phyloP scores from a whole-genome alignment of 2,888 invertebrate species.

The Sarcophaga caerulescens region DNA sequence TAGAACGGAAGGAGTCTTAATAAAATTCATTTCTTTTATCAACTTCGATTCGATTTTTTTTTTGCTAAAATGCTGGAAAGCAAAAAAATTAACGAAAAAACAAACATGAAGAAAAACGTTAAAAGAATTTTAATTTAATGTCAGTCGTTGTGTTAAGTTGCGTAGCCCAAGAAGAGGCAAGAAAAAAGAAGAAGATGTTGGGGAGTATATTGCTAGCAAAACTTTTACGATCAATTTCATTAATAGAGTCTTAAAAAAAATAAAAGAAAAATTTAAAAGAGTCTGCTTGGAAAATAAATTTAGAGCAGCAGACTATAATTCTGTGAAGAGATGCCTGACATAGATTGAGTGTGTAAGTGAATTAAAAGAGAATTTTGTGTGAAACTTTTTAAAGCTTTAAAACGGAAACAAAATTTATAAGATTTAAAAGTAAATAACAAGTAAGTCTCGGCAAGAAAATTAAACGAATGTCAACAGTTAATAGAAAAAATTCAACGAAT shows the following conservation, averaged over 20 bases:
- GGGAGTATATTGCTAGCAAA: constrained; percentile 1
- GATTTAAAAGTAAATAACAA: too few relatives aligned
- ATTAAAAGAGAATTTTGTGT: background rate
- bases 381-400: background rate
- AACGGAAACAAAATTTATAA: too few relatives aligned
- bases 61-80: background rate
- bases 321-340: background rate
- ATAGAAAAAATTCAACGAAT: too few relatives aligned
- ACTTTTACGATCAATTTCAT: constrained; percentile 61
- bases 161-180: background rate
- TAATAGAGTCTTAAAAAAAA: constrained; percentile 39
- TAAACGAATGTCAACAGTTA: too few relatives aligned
- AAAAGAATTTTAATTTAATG: constrained; percentile 50
- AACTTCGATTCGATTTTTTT: background rate
- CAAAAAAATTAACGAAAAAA: background rate
- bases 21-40: constrained; percentile 22
- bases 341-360: background rate
- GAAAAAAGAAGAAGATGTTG: background rate
- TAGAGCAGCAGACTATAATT: background rate
- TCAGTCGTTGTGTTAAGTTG: constrained; percentile 44
- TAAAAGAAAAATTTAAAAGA: background rate
- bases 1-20: constrained; percentile 28
- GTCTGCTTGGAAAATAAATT: background rate
- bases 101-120: background rate
- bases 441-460: too few relatives aligned